phyloP scores from a whole-genome alignment of 1,140 invertebrate genomes.

The Scaptomyza pallida region DNA sequence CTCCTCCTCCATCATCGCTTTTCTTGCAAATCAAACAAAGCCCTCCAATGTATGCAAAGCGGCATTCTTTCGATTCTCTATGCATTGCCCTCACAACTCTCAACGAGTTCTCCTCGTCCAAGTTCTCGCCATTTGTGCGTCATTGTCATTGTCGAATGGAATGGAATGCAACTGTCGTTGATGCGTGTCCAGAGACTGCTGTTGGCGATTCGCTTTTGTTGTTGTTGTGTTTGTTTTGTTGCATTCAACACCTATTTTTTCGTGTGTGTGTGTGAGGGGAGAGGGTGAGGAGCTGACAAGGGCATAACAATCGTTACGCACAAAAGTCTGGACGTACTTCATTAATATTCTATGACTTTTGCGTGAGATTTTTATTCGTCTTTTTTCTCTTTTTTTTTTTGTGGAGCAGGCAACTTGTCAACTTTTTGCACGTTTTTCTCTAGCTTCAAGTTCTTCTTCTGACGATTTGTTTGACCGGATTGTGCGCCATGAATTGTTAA shows the following conservation, averaged over 20 bases:
- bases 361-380: conserved; percentile 55
- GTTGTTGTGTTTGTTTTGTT: conserved; percentile 6
- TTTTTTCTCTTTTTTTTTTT: conserved; percentile 23
- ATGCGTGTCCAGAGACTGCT: conserved; percentile 13
- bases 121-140: neutral
- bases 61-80: conserved; percentile 6
- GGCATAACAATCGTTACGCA: neutral
- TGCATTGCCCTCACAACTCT: neutral
- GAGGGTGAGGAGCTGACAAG: neutral
- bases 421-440: conserved; percentile 33
- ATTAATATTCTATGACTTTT: conserved; percentile 74
- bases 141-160: conserved; percentile 3
- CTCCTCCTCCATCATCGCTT: neutral
- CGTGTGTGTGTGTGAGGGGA: too few relatives aligned
- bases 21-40: conserved; percentile 2
- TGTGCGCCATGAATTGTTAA: conserved; percentile 77
- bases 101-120: neutral
- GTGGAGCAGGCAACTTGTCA: conserved; percentile 18
- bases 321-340: conserved; percentile 36
- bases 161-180: neutral
- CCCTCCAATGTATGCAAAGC: conserved; percentile 31
- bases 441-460: conserved; percentile 8
- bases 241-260: conserved; percentile 23
- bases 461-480: conserved; percentile 24
- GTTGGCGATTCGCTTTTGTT: conserved; percentile 11